Percentiles rank a stretch among this genome's conserved stretches.
Conservation (phyloP, 2,113 vertebrate genomes). For the Neoarius graeffei region DNA sequence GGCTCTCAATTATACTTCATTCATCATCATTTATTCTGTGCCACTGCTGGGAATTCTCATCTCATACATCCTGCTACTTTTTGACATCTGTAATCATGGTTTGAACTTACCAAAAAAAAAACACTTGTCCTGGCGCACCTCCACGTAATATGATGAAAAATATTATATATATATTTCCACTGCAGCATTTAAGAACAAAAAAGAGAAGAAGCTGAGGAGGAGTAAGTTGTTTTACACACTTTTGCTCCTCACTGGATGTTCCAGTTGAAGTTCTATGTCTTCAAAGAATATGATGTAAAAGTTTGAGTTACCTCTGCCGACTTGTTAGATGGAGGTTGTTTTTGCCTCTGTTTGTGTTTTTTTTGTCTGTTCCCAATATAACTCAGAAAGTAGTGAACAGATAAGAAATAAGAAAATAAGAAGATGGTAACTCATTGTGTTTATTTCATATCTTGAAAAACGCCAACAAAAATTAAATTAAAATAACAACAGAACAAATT, state of each 20-base stretch:
- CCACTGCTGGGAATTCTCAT: constrained; percentile 29
- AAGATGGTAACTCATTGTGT: no score
- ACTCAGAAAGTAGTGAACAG: no score
- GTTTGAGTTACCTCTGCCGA: no score
- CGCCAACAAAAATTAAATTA: no score
- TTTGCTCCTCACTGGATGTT: background rate
- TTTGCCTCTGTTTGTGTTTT: no score
- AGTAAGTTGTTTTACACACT: background rate
- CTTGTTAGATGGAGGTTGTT: no score
- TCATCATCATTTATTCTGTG: constrained; percentile 52
- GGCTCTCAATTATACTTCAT: constrained; percentile 36
- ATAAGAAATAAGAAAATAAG: no score
- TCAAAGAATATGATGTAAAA: no score
- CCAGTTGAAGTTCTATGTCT: no score
- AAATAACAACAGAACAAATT: no score
- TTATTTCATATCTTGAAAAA: no score
- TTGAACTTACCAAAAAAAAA: constrained; percentile 16
- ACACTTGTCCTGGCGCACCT: background rate
- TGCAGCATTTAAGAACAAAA: background rate
- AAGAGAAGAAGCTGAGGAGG: background rate
- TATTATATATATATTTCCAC: background rate
- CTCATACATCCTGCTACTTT: constrained; percentile 22
- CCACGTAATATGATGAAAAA: background rate
- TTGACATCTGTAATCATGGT: constrained; percentile 42
- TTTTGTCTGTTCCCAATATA: no score